Conservation (phyloP, 2,113 vertebrate species). For the Labeo rohita region DNA sequence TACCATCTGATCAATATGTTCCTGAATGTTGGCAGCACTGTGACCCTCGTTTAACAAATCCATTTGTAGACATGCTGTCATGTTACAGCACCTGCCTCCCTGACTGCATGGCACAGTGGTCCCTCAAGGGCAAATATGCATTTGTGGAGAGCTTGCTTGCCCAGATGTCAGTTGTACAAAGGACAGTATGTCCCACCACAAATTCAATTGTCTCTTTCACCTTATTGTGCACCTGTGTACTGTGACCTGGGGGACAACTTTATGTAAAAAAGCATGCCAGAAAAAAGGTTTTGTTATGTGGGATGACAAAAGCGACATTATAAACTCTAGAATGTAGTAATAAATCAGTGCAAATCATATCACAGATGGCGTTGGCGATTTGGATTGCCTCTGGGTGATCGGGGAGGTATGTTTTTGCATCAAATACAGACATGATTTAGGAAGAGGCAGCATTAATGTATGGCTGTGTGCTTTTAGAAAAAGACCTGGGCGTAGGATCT, state of each 20-base stretch:
- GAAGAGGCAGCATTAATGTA: not conserved
- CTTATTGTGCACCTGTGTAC: not conserved
- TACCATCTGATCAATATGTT: not conserved
- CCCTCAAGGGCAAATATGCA: not conserved
- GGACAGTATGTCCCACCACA: not conserved
- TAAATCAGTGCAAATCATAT: not conserved
- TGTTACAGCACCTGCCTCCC: not conserved
- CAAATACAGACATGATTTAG: not conserved
- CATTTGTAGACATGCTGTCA: conserved; percentile 6
- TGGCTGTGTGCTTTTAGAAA: not conserved
- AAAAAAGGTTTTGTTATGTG: not conserved
- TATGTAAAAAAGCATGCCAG: not conserved
- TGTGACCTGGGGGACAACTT: not conserved
- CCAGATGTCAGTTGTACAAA: not conserved
- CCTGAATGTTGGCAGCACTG: not conserved
- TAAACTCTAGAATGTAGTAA: not conserved
- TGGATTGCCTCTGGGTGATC: not conserved
- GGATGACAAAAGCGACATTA: not conserved
- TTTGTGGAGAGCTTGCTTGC: not conserved
- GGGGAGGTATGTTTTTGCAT: not conserved
- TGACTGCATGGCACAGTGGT: not conserved
- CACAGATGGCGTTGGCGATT: not conserved
- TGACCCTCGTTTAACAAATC: conserved; percentile 7
- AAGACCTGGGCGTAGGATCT: not conserved
- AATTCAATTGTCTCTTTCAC: not conserved